Conservation (phyloP, 1,140 invertebrate species). For the Drosophila nasuta region DNA sequence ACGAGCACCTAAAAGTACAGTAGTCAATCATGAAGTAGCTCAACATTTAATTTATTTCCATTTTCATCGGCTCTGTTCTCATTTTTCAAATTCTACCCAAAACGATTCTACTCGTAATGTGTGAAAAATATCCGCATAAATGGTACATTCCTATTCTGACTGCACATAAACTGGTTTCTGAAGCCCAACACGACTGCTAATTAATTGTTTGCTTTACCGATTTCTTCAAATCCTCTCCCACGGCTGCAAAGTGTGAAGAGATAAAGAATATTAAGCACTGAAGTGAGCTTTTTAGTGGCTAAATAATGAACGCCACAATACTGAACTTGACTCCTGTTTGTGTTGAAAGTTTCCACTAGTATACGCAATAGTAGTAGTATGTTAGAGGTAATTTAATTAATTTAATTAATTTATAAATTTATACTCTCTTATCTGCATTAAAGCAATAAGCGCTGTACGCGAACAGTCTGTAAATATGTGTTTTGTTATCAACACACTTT, state of each 20-base stretch:
- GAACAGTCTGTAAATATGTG: too few relatives aligned
- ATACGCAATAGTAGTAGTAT: too few relatives aligned
- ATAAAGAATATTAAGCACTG: slow-evolving; percentile 1
- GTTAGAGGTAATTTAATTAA: too few relatives aligned
- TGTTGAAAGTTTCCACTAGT: too few relatives aligned
- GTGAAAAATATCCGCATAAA: neutral
- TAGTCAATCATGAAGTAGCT: neutral
- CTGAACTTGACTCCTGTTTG: too few relatives aligned
- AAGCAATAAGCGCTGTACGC: too few relatives aligned
- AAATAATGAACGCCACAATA: too few relatives aligned
- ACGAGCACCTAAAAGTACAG: neutral
- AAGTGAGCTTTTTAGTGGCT: neutral
- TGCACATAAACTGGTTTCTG: neutral
- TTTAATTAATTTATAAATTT: too few relatives aligned
- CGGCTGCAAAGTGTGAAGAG: neutral
- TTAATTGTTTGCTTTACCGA: neutral
- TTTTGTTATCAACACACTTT: too few relatives aligned
- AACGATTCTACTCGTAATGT: neutral
- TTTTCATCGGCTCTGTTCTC: neutral
- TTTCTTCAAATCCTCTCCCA: neutral
- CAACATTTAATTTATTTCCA: neutral
- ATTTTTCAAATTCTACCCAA: neutral
- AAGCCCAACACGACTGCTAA: neutral
- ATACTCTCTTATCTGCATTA: too few relatives aligned
- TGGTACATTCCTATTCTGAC: neutral